These are phyloP conservation scores for Drosophila chauvacae DNA, from an alignment of 1,140 invertebrate species.

Conservation along the genomic window DNA sequence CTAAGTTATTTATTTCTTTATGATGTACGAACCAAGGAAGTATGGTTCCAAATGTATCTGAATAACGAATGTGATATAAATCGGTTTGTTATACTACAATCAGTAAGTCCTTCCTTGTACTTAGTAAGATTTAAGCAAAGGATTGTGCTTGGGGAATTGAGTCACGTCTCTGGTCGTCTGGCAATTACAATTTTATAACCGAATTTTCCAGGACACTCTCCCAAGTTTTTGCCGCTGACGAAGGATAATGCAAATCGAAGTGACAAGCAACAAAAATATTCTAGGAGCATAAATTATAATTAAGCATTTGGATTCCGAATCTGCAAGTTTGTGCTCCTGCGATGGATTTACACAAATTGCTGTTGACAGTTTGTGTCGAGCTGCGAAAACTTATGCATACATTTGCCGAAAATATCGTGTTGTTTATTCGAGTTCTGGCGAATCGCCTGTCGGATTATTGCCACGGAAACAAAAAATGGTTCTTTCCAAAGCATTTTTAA, in stretches of 20 bases:
- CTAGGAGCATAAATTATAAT: conserved; percentile 54
- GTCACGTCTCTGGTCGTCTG: conserved; percentile 42
- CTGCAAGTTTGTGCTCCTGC: background rate
- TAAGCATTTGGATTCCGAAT: conserved; percentile 13
- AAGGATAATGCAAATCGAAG: conserved; percentile 35
- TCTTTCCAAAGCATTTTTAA: background rate
- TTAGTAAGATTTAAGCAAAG: conserved; percentile 8
- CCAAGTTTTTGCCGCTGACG: conserved; percentile 7
- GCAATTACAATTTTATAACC: conserved; percentile 54
- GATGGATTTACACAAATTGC: conserved; percentile 48
- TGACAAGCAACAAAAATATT: conserved; percentile 11
- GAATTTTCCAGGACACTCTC: conserved; percentile 21
- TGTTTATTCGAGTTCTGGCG: conserved; percentile 15
- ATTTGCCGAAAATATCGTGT: conserved; percentile 15
- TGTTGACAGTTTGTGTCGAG: conserved; percentile 52
- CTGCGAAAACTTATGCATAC: conserved; percentile 37
- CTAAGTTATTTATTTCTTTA: background rate
- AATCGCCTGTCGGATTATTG: conserved; percentile 25
- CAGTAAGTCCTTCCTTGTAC: too few relatives aligned
- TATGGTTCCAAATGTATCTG: too few relatives aligned
- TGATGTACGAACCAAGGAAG: too few relatives aligned
- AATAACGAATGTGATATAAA: too few relatives aligned
- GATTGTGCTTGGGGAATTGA: conserved; percentile 19
- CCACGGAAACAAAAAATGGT: background rate
- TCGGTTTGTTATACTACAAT: background rate